phyloP scores from a whole-genome alignment of 1,140 invertebrate species.

The Pygmarrhopalites habei region DNA sequence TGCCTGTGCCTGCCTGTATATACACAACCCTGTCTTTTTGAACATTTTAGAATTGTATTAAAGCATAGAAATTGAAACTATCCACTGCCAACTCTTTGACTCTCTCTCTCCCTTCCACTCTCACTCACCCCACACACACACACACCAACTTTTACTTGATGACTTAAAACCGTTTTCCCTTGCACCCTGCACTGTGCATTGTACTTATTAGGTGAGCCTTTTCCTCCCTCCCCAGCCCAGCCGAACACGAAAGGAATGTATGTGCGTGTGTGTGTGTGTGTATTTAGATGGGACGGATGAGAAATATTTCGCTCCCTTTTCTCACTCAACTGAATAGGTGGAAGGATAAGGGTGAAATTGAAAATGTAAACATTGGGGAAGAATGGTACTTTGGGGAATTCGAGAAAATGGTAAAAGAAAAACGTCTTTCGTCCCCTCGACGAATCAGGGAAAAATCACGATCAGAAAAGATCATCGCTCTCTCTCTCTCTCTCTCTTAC shows the following conservation, averaged over 20 bases:
- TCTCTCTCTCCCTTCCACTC: background rate
- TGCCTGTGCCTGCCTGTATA: background rate
- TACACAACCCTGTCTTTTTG: background rate
- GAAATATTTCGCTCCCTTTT: background rate
- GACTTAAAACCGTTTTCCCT: background rate
- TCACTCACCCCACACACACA: background rate
- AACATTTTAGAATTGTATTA: background rate
- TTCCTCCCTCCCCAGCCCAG: background rate
- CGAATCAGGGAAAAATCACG: constrained; percentile 7
- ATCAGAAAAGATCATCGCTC: constrained; percentile 17
- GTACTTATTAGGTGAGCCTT: background rate
- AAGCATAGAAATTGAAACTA: background rate
- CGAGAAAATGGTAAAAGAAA: constrained; percentile 26
- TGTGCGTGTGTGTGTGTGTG: background rate
- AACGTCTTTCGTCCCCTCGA: constrained; percentile 7
- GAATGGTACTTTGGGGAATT: constrained; percentile 39
- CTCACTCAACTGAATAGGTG: constrained; percentile 6
- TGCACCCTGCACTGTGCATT: background rate
- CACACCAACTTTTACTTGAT: background rate
- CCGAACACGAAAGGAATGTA: background rate
- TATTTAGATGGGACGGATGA: background rate
- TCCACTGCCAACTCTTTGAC: background rate
- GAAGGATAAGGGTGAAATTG: constrained; percentile 32
- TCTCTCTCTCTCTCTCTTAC: background rate
- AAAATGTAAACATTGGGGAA: constrained; percentile 37